Conservation (phyloP, 2,797 vertebrate genomes). For the Dendrocincla tyrannina region DNA sequence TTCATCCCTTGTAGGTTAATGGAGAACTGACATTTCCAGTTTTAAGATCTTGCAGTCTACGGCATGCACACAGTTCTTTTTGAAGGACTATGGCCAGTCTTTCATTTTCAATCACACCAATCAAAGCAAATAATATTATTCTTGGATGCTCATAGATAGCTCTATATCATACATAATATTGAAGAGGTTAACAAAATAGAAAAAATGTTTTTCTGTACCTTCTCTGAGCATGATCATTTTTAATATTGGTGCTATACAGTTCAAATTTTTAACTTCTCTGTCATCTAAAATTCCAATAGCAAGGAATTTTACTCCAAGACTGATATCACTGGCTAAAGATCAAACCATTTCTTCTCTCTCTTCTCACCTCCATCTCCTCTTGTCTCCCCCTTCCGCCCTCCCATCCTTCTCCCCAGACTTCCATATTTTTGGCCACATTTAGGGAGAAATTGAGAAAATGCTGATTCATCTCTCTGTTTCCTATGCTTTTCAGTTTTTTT, state of each 20-base stretch:
- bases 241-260: neutral
- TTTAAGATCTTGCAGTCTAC: neutral
- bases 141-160: neutral
- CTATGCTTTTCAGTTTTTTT: neutral
- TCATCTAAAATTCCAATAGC: neutral
- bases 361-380: neutral
- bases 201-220: neutral
- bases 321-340: neutral
- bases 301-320: neutral
- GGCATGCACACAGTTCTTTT: neutral
- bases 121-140: constrained; percentile 12
- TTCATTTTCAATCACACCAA: neutral
- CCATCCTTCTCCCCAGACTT: neutral
- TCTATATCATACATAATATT: neutral
- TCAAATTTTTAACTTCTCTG: neutral
- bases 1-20: neutral
- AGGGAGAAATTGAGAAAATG: neutral
- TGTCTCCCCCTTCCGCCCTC: neutral
- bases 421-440: neutral
- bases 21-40: neutral
- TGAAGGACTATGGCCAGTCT: neutral
- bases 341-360: neutral
- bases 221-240: neutral
- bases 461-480: neutral
- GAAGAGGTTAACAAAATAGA: neutral